These are phyloP conservation scores for Epinotia bilunana DNA, from an alignment of 2,888 invertebrate genomes.

Conservation along the genomic window DNA sequence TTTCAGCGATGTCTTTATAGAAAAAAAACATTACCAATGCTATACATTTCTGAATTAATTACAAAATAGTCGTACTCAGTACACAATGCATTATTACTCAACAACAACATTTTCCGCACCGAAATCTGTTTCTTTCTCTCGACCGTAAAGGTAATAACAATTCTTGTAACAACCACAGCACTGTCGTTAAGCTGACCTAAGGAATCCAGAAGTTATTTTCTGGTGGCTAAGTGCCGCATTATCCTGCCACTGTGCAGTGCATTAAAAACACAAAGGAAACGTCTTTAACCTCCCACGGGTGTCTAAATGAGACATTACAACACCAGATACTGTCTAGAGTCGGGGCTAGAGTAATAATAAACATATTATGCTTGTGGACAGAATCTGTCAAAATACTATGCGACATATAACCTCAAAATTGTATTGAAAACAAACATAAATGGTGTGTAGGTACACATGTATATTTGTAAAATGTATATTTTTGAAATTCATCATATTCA, in stretches of 20 bases:
- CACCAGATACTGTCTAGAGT: constrained; percentile 9
- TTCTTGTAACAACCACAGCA: background rate
- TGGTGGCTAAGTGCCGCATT: constrained; percentile 30
- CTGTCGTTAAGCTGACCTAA: constrained; percentile 28
- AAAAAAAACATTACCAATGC: no score
- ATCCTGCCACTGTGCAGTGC: constrained; percentile 18
- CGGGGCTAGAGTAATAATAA: background rate
- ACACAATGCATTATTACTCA: no score
- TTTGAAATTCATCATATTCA: no score
- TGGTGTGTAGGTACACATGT: no score
- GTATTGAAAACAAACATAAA: no score
- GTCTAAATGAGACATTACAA: constrained; percentile 18
- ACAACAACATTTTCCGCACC: no score
- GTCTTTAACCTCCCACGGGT: constrained; percentile 30
- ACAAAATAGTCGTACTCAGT: no score
- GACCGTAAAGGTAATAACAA: constrained; percentile 7
- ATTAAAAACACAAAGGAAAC: constrained; percentile 37
- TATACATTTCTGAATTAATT: no score
- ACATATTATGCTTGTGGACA: background rate
- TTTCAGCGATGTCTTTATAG: no score
- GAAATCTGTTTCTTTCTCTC: background rate
- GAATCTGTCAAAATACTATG: background rate
- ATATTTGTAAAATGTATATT: no score
- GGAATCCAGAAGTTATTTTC: constrained; percentile 26
- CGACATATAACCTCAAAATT: no score